Base-by-base conservation (phyloP, 2,888 invertebrate species). In the Dasypogon diadema region DNA sequence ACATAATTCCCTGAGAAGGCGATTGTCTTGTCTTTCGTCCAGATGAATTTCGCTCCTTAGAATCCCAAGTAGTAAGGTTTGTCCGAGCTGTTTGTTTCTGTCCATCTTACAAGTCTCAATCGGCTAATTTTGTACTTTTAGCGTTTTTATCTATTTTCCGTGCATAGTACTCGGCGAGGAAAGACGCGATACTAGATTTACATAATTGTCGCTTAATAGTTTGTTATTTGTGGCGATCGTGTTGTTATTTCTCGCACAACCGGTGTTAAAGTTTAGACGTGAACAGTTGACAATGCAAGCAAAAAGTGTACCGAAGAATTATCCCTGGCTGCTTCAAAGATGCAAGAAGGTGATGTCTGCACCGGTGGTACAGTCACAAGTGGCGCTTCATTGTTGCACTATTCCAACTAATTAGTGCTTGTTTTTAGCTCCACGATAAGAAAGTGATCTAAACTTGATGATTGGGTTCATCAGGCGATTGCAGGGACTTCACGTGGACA, bases 1-100 rank as follows among this genome's bases (percentile, higher is more conserved):
- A 51, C 51, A 21, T 51, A 18, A 51, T 51, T 51, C 51, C 51
- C 12, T 51, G 80, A 79, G 81, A 81, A 82, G 82, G 82, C 82
- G 83, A 84, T 84, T 84, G 84, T 84, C 84, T 84, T 84, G 84
- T 84, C 83, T 84, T 76, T 83, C 84, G 84, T 84, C 84, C 83
- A 81, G 84, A 84, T 84, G 84, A 83, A 84, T 84, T 84, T 84
- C 82, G 83, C 83, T 82, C 82, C 82, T 83, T 42, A 24, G 48
- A 37, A 65, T 48, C 48, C 54, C 70, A 22, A 18, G 54, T 30
- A 70, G 54, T 26, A 42, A 26, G 77, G 84, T 85, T 84, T 84
- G 85, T 85, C 84, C 81, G 81, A 84, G 82, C 83, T 85, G 84
- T 85, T 85, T 85, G 85, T 82, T 82, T 81, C 83, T 85, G 85